Conservation (phyloP, 2,888 invertebrate species). For the Magallana nippona region DNA sequence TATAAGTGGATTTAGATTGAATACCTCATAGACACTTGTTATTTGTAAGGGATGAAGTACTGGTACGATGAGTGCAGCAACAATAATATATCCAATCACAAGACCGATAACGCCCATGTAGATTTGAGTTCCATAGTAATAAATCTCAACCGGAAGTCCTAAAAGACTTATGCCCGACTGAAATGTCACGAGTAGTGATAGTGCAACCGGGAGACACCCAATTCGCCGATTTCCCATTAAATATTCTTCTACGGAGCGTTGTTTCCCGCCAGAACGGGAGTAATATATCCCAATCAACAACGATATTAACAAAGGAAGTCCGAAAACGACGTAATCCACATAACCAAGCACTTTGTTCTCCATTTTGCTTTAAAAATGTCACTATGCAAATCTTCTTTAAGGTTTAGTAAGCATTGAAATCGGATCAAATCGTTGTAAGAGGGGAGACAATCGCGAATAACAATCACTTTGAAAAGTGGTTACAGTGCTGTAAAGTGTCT, state of each 20-base stretch:
- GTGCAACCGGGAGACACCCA: constrained; percentile 34
- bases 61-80: constrained; percentile 39
- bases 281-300: constrained; percentile 40
- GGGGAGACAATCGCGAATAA: too few relatives aligned
- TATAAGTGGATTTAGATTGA: too few relatives aligned
- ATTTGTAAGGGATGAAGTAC: constrained; percentile 42
- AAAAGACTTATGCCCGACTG: constrained; percentile 44
- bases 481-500: too few relatives aligned
- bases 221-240: constrained; percentile 41
- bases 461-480: too few relatives aligned
- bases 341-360: constrained; percentile 3
- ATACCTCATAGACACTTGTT: constrained; percentile 44
- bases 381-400: too few relatives aligned
- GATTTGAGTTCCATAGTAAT: constrained; percentile 45
- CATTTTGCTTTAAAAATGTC: neutral
- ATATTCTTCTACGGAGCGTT: constrained; percentile 40
- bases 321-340: constrained; percentile 44
- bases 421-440: too few relatives aligned
- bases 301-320: constrained; percentile 35
- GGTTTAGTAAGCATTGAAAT: too few relatives aligned
- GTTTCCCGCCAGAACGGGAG: constrained; percentile 42
- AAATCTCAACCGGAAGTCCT: constrained; percentile 44
- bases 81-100: constrained; percentile 35
- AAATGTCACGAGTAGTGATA: constrained; percentile 45
- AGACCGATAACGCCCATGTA: constrained; percentile 40